Conservation (phyloP, 1,140 invertebrate species). For the Hormaphis cornu region DNA sequence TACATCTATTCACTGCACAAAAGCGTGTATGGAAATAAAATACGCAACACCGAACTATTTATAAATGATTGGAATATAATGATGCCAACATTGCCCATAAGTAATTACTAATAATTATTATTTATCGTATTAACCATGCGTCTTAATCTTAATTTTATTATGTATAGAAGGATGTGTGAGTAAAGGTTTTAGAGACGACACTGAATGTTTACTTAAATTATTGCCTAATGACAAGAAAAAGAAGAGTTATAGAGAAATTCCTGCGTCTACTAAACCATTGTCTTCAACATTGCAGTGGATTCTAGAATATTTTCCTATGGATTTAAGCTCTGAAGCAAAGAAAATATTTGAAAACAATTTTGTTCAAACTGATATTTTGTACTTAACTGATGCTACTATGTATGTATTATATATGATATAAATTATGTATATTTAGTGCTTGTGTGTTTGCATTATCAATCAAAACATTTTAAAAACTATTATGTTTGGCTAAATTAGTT, state of each 20-base stretch:
- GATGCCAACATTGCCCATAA: neutral
- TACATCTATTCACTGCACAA: neutral
- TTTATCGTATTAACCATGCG: neutral
- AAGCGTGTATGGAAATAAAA: neutral
- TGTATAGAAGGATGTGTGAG: neutral
- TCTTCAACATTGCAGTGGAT: slow-evolving; percentile 19
- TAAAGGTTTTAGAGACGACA: neutral
- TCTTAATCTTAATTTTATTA: neutral
- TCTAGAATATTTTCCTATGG: neutral
- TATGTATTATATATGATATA: neutral
- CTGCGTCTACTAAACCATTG: neutral
- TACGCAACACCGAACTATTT: slow-evolving; percentile 22
- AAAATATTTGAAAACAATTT: neutral
- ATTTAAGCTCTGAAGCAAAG: neutral
- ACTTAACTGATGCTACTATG: slow-evolving; percentile 13
- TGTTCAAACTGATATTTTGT: slow-evolving; percentile 4
- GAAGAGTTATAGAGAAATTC: slow-evolving; percentile 7
- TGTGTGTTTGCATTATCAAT: neutral
- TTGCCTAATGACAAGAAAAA: neutral
- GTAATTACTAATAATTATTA: neutral
- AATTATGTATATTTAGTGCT: neutral
- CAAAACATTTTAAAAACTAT: neutral
- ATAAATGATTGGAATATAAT: slow-evolving; percentile 13
- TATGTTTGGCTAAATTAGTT: neutral
- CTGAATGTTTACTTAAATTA: slow-evolving; percentile 4